These are phyloP conservation scores for Pseudonaja textilis DNA, from an alignment of 2,113 vertebrate species.

Conservation along the genomic window DNA sequence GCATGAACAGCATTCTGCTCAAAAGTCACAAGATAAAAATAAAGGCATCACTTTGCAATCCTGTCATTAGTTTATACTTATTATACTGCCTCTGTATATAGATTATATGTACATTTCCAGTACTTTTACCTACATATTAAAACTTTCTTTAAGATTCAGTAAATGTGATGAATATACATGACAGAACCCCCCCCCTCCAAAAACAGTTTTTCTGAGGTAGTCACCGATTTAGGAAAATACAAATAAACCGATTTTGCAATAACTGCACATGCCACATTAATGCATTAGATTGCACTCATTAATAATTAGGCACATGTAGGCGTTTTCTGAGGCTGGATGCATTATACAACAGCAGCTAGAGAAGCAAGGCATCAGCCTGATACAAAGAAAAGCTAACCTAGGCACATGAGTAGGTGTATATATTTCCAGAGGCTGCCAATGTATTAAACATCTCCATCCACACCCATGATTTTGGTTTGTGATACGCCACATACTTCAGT, in stretches of 20 bases:
- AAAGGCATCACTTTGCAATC: neutral
- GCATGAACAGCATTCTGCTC: neutral
- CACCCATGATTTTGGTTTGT: slow-evolving; percentile 21
- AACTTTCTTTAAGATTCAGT: neutral
- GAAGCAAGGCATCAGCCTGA: slow-evolving; percentile 5
- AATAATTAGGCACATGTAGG: neutral
- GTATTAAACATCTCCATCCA: slow-evolving; percentile 18
- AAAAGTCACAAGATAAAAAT: neutral
- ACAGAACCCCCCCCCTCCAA: neutral
- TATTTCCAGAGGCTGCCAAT: slow-evolving; percentile 20
- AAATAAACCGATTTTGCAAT: slow-evolving; percentile 16
- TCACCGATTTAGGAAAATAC: neutral
- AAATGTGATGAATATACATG: neutral
- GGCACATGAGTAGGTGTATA: slow-evolving; percentile 27
- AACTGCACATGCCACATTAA: slow-evolving; percentile 11
- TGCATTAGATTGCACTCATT: slow-evolving; percentile 2
- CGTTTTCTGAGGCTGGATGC: slow-evolving; percentile 16
- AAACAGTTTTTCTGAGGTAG: neutral
- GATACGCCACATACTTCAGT: slow-evolving; percentile 18
- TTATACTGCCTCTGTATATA: neutral
- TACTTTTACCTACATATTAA: neutral
- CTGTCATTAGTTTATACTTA: neutral
- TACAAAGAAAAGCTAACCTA: slow-evolving; percentile 16
- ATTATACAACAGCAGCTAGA: slow-evolving; percentile 30
- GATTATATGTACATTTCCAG: neutral